Evolutionary conservation across 2,113 vertebrate species (phyloP), one percentile per base, ranked within the genome.

Genomic region (Engystomops pustulosus): DNA sequence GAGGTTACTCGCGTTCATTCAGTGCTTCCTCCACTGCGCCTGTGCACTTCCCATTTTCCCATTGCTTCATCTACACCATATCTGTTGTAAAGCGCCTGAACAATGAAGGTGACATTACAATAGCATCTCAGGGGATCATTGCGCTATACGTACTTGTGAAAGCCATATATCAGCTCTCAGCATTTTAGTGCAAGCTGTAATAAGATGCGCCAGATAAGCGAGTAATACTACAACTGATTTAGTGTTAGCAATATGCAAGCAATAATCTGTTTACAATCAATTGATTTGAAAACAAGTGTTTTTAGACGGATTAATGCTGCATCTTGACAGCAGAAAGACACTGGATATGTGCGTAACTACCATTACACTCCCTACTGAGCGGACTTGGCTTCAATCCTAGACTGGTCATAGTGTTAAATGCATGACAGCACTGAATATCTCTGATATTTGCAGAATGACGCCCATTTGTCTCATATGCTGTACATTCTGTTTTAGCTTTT

Each of bases 1-100:
- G 36, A 70, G 83, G 83, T 85, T 85, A 85, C 75, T 70, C 55
- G 45, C 83, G 83, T 79, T 70, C 83, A 85, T 18, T 38, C 23
- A 32, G 45, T 20, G 25, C 5, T 15, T 30, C n/a, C 45, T 78
- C 1, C 23, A 7, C 72, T 44, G 72, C 60, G 74, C 74, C 45
- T 55, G n/a, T 11, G 36, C 76, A 9, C 55, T 20, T 76, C 38
- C 27, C 58, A 4, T 3, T 38, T 20, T 76, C 38, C 41, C 58
- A 10, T 9, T 34, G 36, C 41, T 32, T 80, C 34, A 45, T 17
- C 8, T 25, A 15, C 58, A 30, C 38, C 18, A 67, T 25, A 18
- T 62, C 32, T 79, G 25, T 65, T 62, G 14, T 30, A 65, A 65
- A 58, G 36, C 7, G 25, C 45, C 51, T 47, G 15, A 79, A 32